Percentiles rank a stretch among this genome's conserved stretches.
These are phyloP conservation scores for Marmota flaviventris DNA, from an alignment of 2,113 vertebrate genomes.

Conservation along the genomic window DNA sequence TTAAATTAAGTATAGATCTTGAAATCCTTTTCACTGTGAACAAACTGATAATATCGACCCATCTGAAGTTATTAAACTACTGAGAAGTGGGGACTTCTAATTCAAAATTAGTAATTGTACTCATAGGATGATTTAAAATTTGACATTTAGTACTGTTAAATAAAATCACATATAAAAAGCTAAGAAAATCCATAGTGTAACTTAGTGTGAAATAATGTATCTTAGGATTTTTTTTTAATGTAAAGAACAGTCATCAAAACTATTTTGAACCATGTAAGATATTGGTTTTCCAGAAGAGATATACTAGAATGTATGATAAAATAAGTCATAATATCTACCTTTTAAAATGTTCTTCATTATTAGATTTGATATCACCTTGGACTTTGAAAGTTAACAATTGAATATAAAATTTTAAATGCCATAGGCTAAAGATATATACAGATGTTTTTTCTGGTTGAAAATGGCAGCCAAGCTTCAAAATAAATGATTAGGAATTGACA, in stretches of 20 bases:
- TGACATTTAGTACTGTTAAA: not conserved
- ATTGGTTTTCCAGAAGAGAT: not conserved
- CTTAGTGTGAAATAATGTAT: not conserved
- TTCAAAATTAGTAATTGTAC: not conserved
- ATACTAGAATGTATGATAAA: conserved; percentile 6
- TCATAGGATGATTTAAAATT: not conserved
- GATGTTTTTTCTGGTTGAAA: conserved; percentile 48
- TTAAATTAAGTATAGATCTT: not conserved
- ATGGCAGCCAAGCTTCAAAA: not conserved
- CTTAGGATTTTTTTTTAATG: not conserved
- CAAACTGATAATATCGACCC: not conserved
- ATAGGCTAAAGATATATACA: conserved; percentile 4
- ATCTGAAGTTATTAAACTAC: not conserved
- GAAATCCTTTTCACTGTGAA: not conserved
- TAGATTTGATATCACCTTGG: conserved; percentile 37
- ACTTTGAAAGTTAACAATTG: conserved; percentile 45
- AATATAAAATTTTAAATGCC: conserved; percentile 27
- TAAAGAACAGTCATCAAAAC: conserved; percentile 9
- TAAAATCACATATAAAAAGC: not conserved
- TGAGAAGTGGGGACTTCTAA: not conserved
- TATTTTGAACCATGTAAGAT: not conserved
- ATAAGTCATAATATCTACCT: not conserved
- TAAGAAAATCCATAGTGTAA: not conserved
- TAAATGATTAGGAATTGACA: not conserved
- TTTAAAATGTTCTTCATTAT: conserved; percentile 35